Conservation (phyloP, 2,113 vertebrate species). For the Embiotoca jacksoni region DNA sequence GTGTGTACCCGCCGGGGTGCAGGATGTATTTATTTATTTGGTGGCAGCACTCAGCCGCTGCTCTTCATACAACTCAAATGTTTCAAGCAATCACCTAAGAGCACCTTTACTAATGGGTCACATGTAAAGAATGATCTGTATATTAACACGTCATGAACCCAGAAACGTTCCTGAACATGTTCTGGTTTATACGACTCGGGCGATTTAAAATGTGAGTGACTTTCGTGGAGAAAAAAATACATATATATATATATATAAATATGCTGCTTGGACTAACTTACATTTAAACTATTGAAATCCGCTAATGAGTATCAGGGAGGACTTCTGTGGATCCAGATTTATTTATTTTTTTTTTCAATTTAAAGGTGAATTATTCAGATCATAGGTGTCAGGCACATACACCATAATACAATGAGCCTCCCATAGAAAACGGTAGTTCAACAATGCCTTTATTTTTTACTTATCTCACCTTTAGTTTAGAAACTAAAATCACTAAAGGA, state of each 20-base stretch:
- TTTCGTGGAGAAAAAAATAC: conserved; percentile 26
- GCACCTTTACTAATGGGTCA: conserved; percentile 53
- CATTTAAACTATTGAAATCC: conserved; percentile 37
- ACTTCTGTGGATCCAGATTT: conserved; percentile 37
- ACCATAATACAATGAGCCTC: conserved; percentile 9
- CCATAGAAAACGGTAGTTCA: conserved; percentile 15
- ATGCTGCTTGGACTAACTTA: conserved; percentile 65
- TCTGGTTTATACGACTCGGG: conserved; percentile 29
- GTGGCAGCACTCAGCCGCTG: conserved; percentile 46
- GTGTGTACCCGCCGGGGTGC: conserved; percentile 26
- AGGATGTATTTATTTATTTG: conserved; percentile 80
- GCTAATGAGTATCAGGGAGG: conserved; percentile 51
- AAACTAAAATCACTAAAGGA: conserved; percentile 2
- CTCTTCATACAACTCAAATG: conserved; percentile 58
- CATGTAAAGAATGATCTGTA: conserved; percentile 47
- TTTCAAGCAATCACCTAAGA: conserved; percentile 56
- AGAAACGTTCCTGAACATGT: conserved; percentile 36
- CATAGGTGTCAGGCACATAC: not conserved
- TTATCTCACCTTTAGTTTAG: conserved; percentile 30
- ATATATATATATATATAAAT: conserved; percentile 17
- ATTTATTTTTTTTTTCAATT: not conserved
- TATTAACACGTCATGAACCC: conserved; percentile 45
- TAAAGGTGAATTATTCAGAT: conserved; percentile 15
- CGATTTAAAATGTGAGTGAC: conserved; percentile 42
- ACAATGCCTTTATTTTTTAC: conserved; percentile 56